Base-by-base conservation (phyloP, 1,140 invertebrate genomes). In the Megalopta genalis region DNA sequence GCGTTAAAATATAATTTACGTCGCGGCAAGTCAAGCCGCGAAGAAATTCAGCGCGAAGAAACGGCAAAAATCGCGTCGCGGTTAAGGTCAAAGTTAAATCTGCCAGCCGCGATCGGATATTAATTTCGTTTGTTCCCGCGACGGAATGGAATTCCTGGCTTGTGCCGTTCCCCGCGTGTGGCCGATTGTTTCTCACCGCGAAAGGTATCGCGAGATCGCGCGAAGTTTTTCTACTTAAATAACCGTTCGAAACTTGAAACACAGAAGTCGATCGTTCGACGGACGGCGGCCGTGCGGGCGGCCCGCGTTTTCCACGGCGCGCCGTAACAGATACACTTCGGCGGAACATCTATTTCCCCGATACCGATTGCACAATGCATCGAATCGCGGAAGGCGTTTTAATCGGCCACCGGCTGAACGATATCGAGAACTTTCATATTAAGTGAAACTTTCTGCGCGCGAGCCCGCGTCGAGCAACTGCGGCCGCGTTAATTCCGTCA, bases 201-300 rank as follows among this genome's bases (percentile, higher is more conserved):
- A 39, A 66, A 14, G 39, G 62, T 18, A 64, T 16, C 18, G 21
- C 23, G 37, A 65, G 23, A 23, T 37, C n/a, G 9, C n/a, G 39
- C 23, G 23, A 23, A 46, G 37, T 49, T 46, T 66, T 16, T n/a
- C 64, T 16, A 25, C 39, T 66, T 25, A 7, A 66, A 46, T 39
- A 66, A 66, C n/a, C 23, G n/a, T 9, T 66, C 25, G 16, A 66
- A 66, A 66, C 12, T 66, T 46, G n/a, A n/a, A n/a, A 46, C 37
- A n/a, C 2, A 23, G 12, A 46, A 46, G 21, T 65, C 21, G 37
- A 39, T 37, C 12, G 16, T n/a, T 65, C 37, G 9, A 42, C 23
- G n/a, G 5, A 39, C 10, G 7, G 1, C 52, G 12, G 21, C 2
- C 6, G 14, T 21, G 23, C 21, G 42, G n/a, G 39, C 6, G 9